A percentile compares a stretch with the other conserved stretches of the same genome.
Evolutionary conservation across 2,113 vertebrate genomes (phyloP).

Genomic region (Orcinus orca): DNA sequence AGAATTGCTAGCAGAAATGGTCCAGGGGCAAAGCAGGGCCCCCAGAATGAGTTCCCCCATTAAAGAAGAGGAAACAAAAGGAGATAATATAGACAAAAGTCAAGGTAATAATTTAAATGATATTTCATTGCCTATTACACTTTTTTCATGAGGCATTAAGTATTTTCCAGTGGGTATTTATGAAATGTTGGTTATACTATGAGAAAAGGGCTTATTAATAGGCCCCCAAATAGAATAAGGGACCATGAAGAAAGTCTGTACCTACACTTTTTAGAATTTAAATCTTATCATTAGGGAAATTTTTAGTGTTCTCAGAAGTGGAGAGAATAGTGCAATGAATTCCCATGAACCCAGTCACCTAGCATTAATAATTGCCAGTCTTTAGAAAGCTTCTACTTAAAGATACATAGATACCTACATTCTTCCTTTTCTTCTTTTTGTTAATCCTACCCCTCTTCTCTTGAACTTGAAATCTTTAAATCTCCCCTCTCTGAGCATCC

Average conservation of each 20-base stretch:
- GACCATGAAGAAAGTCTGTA: neutral
- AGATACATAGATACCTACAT: neutral
- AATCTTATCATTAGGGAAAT: neutral
- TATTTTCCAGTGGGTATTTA: neutral
- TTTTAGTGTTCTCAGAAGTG: neutral
- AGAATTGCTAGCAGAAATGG: constrained; percentile 89
- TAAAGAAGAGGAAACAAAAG: constrained; percentile 84
- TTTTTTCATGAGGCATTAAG: neutral
- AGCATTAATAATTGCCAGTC: neutral
- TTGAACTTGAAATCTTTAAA: neutral
- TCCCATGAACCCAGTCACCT: neutral
- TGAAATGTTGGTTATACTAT: neutral
- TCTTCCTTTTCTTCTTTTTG: neutral
- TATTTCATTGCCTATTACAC: neutral
- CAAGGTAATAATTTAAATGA: constrained; percentile 81
- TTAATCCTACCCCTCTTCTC: neutral
- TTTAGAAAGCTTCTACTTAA: neutral
- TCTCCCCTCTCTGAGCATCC: neutral
- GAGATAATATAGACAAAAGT: constrained; percentile 79
- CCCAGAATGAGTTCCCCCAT: constrained; percentile 81
- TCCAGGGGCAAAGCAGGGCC: constrained; percentile 89
- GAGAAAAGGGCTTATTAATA: neutral
- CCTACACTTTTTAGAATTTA: neutral
- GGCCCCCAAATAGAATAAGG: neutral
- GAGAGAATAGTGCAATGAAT: neutral